Base-by-base conservation (phyloP, 1,140 invertebrate species). In the Lineus longissimus region DNA sequence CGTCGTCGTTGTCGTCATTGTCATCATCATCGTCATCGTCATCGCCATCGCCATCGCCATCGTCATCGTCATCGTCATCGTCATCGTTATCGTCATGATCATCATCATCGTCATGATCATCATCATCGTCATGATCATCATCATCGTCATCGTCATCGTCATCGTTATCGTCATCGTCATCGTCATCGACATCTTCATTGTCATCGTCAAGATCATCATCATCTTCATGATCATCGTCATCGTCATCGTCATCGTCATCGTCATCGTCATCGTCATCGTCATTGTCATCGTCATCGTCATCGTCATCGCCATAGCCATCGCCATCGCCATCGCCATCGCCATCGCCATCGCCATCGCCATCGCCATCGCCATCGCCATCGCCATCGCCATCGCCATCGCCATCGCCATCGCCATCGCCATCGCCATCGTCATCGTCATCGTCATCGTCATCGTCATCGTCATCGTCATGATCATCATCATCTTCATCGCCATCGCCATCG, bases 211-310 rank as follows among this genome's bases (percentile, higher is more conserved):
- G n/a, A n/a, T n/a, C n/a, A n/a, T n/a, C n/a, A n/a, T n/a, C n/a
- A n/a, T n/a, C n/a, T 11, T 43, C 40, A 43, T 43, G 11, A n/a
- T 43, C 40, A 43, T 43, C 40, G 40, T 43, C 40, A 43, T 43
- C 40, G 40, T 43, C 40, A 43, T 43, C 40, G 40, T 43, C 40
- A 56, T 2, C 55, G 29, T 56, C 55, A 56, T 56, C 19, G 19
- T 22, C 55, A 56, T 56, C 55, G 15, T 56, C 55, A 56, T 56
- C 55, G 29, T 56, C 55, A 56, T 56, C 55, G 19, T 56, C 55
- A 56, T 56, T 29, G 19, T 56, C 55, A 56, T 56, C 55, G 29
- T 56, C 55, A 56, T 56, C 55, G 29, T 55, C 51, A 56, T 43
- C 55, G 29, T 56, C 55, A 56, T 43, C 55, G 19, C 15, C 55